Evolutionary conservation across 30 jellyfish, hydroid and myxozoan species (phyloP).

Genomic region (Aurelia sp.): DNA sequence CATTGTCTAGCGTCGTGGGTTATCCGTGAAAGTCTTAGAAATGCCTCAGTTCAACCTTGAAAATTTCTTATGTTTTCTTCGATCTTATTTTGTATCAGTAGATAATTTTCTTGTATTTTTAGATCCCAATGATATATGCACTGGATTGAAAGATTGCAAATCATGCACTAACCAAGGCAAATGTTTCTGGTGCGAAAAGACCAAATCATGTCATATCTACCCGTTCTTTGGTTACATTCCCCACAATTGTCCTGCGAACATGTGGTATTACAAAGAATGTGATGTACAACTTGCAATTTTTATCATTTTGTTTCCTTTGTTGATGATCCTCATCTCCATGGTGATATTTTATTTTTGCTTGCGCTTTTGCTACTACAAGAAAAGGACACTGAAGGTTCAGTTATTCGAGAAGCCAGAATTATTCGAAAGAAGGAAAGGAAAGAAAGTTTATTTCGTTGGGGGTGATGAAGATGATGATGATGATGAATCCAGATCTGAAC

Average conservation of each 20-base stretch:
- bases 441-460: constrained; percentile 90
- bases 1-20: too few species aligned
- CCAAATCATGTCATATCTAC: constrained; percentile 93
- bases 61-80: too few species aligned
- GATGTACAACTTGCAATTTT: constrained; percentile 94
- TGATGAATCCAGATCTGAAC: constrained; percentile 85
- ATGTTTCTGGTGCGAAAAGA: constrained; percentile 96
- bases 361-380: constrained; percentile 85
- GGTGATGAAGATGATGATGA: constrained; percentile 94
- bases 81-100: too few species aligned
- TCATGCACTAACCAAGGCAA: constrained; percentile 80
- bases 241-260: constrained; percentile 91
- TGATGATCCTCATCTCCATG: constrained; percentile 88
- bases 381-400: constrained; percentile 82
- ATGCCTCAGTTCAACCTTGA: too few species aligned
- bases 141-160: constrained; percentile 52
- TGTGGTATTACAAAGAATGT: constrained; percentile 96
- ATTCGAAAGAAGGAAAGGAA: constrained; percentile 85
- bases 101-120: not conserved
- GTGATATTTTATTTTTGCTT: constrained; percentile 91
- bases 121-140: constrained; percentile 55
- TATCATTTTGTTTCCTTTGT: constrained; percentile 83
- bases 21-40: too few species aligned
- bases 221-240: constrained; percentile 98
- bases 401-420: constrained; percentile 93